phyloP scores from a whole-genome alignment of 2,797 vertebrate species.

The Oreochromis grahami region DNA sequence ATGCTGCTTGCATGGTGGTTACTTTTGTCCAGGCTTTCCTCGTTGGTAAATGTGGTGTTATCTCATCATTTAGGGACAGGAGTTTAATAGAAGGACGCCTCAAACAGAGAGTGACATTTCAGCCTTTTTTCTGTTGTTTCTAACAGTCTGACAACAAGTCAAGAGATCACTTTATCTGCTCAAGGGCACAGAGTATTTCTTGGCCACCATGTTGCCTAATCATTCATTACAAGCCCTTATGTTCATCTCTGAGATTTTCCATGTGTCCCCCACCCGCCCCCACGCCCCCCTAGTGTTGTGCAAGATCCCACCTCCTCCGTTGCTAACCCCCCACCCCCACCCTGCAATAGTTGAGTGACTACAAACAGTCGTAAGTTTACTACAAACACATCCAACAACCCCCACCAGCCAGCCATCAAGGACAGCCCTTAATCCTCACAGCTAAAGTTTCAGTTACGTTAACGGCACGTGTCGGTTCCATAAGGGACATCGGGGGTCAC shows the following conservation, averaged over 20 bases:
- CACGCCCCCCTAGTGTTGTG: neutral
- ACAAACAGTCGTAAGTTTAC: constrained; percentile 71
- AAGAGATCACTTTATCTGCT: neutral
- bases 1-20: neutral
- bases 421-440: constrained; percentile 10
- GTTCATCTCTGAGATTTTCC: neutral
- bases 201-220: neutral
- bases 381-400: constrained; percentile 58
- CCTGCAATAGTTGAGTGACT: constrained; percentile 45
- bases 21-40: neutral
- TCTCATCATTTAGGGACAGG: neutral
- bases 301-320: neutral
- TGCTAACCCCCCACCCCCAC: constrained; percentile 1
- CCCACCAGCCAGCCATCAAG: constrained; percentile 22
- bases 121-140: neutral
- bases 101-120: neutral
- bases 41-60: neutral
- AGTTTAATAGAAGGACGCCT: neutral
- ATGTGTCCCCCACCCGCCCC: fast-evolving
- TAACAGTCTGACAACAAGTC: neutral
- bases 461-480: constrained; percentile 1
- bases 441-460: neutral
- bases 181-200: neutral
- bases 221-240: neutral
- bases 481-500: constrained; percentile 31